Evolutionary conservation across 2,797 vertebrate species (phyloP).

Genomic region (Euphonia xanthogaster): DNA sequence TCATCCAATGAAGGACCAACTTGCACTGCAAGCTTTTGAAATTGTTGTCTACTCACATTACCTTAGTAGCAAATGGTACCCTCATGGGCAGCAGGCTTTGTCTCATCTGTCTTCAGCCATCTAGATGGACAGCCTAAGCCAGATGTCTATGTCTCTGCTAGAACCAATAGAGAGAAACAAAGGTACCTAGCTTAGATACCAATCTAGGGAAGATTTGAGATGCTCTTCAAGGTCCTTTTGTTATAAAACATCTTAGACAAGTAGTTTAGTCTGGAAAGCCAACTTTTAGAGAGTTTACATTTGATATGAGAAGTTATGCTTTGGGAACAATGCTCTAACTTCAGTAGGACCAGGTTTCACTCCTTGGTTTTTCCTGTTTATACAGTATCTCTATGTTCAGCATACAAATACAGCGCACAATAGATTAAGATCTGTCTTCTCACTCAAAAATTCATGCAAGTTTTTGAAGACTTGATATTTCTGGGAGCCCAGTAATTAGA

Average conservation of each 20-base stretch:
- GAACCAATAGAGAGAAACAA: neutral
- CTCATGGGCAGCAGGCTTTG: neutral
- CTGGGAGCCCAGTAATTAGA: neutral
- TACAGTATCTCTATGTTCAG: neutral
- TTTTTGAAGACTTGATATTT: neutral
- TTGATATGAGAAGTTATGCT: neutral
- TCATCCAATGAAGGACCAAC: neutral
- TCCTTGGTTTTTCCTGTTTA: neutral
- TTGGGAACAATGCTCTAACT: neutral
- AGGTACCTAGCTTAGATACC: neutral
- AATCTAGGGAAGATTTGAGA: neutral
- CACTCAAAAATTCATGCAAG: neutral
- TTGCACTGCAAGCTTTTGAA: neutral
- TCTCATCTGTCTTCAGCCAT: neutral
- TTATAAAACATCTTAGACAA: neutral
- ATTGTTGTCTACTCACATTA: neutral
- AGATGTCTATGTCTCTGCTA: neutral
- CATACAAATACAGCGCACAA: neutral
- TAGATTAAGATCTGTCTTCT: neutral
- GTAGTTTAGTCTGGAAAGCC: neutral
- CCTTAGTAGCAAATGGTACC: neutral
- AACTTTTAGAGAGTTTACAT: neutral
- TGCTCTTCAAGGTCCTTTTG: neutral
- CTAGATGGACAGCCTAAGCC: neutral
- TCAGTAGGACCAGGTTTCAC: neutral